phyloP scores from a whole-genome alignment of 2,797 vertebrate species.

The Sphaeramia orbicularis region DNA sequence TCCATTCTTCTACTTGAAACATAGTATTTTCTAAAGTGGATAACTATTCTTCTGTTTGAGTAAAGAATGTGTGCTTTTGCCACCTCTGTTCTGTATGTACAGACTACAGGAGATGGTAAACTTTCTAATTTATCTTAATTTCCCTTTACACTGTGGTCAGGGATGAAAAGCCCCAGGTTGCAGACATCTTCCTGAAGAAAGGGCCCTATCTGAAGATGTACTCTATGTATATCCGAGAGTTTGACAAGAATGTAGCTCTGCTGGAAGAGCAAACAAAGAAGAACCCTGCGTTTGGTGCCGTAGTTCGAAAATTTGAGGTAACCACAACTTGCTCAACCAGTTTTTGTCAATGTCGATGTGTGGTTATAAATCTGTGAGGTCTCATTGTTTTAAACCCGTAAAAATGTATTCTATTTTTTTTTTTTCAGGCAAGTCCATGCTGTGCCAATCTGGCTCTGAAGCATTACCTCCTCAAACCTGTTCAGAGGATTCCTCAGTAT shows the following conservation, averaged over 20 bases:
- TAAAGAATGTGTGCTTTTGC: too few species aligned
- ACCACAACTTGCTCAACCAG: constrained; percentile 56
- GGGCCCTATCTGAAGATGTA: constrained; percentile 99
- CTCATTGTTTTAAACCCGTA: constrained; percentile 19
- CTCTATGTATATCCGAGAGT: constrained; percentile 97
- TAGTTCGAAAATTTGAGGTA: constrained; percentile 96
- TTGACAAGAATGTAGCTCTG: constrained; percentile 94
- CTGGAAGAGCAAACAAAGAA: constrained; percentile 96
- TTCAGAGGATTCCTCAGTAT: constrained; percentile 98
- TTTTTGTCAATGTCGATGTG: constrained; percentile 34
- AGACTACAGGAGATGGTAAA: too few species aligned
- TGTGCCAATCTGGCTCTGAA: constrained; percentile 95
- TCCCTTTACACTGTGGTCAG: constrained; percentile 68
- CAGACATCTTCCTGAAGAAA: constrained; percentile 97
- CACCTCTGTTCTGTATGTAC: too few species aligned
- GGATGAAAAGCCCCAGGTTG: constrained; percentile 90
- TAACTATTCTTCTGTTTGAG: too few species aligned
- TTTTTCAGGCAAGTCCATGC: constrained; percentile 88
- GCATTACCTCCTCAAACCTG: constrained; percentile 96
- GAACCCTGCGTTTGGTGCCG: constrained; percentile 89
- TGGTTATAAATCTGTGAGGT: not conserved
- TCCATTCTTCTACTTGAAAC: too few species aligned
- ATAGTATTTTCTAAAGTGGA: too few species aligned
- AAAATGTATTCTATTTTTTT: not conserved
- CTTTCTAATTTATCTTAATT: not conserved